Base-by-base conservation (phyloP, 2,113 vertebrate genomes). In the Corythaixoides concolor region DNA sequence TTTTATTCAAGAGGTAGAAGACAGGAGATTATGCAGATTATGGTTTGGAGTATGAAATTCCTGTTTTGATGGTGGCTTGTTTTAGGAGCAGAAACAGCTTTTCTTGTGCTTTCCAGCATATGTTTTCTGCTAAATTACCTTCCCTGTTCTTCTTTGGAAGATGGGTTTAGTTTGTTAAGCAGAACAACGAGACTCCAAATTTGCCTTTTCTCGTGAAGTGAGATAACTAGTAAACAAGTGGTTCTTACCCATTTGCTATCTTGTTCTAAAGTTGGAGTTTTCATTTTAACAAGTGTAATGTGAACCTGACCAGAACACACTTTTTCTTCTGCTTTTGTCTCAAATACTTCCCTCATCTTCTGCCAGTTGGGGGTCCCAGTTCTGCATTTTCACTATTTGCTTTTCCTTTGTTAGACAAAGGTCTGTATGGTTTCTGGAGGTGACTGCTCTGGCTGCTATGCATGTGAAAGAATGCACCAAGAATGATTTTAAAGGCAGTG, bases 401-500 rank as follows among this genome's bases (percentile, higher is more conserved):
- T 45, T 30, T n/a, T 85, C 30, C 26, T 64, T 53, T 62, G 59
- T 15, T 64, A 21, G 32, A 21, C 28, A 45, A 26, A 15, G 12
- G 16, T 47, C 17, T 20, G 30, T 9, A 9, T 0, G 5, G 19
- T 75, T 75, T 37, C 47, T 28, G 15, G 43, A 41, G 75, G 21
- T 56, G 59, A 2, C 43, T 21, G 37, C 18, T 3, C 3, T 28
- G 22, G n/a, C 63, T 68, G 49, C 72, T 58, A 26, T 37, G 33
- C 17, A 7, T 12, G 16, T 0, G 2, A 26, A 8, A 9, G 39
- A 12, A 5, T 11, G 3, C 33, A 35, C 14, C 53, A 66, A 60
- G 52, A 56, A 13, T 13, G 24, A 26, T 10, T 22, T 10, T 16
- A 27, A 67, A 68, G 33, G 35, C 37, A 69, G 49, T 5, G 49